Percentiles rank a stretch among this genome's conserved stretches.
phyloP scores from a whole-genome alignment of 2,888 invertebrate genomes.

The Caenorhabditis sp. region DNA sequence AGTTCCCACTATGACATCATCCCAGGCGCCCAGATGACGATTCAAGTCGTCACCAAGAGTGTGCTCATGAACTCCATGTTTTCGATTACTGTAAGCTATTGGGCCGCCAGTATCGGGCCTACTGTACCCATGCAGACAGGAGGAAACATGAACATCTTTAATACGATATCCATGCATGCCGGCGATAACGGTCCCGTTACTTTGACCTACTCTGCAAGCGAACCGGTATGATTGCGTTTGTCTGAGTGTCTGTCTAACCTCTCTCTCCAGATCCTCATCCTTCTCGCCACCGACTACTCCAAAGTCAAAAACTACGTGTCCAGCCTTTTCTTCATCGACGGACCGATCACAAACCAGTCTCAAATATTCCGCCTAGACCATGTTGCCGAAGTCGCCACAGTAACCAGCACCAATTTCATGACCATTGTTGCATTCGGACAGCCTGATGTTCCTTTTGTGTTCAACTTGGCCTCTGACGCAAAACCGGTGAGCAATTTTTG shows the following conservation, averaged over 20 bases:
- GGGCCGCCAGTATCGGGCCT: background rate
- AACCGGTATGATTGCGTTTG: background rate
- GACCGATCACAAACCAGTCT: background rate
- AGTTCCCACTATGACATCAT: background rate
- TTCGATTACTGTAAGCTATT: background rate
- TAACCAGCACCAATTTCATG: background rate
- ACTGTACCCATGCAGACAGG: slow-evolving; percentile 1
- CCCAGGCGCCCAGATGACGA: background rate
- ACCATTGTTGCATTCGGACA: background rate
- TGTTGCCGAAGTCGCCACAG: background rate
- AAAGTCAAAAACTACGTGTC: too few species aligned
- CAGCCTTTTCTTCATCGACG: background rate
- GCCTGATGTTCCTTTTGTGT: background rate
- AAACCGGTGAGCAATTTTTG: too few species aligned
- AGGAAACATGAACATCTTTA: background rate
- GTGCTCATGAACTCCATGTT: background rate
- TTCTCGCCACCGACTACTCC: too few species aligned
- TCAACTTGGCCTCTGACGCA: background rate
- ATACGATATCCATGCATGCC: background rate
- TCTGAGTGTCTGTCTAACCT: too few species aligned
- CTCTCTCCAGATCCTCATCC: background rate
- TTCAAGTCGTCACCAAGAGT: background rate
- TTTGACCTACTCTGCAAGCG: background rate
- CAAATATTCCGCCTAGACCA: background rate
- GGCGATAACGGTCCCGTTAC: background rate